Percentiles rank a stretch among this genome's conserved stretches.
Conservation (phyloP, 2,888 invertebrate genomes). For the Fragum whitleyi region DNA sequence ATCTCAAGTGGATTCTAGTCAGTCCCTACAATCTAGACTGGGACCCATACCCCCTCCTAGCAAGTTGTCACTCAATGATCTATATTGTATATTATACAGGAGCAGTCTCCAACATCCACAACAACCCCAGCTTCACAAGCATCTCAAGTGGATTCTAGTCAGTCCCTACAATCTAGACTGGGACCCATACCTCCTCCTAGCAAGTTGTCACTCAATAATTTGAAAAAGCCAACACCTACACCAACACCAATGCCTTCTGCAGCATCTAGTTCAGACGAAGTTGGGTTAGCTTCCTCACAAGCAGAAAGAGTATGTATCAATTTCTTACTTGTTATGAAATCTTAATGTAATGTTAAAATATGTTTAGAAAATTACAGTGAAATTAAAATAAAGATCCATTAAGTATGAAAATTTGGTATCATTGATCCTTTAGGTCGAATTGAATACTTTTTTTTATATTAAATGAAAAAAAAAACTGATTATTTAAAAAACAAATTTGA, state of each 20-base stretch:
- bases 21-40: constrained; percentile 87
- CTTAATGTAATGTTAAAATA: too few species aligned
- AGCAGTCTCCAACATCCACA: constrained; percentile 57
- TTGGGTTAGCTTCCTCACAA: background rate
- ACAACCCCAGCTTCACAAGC: constrained; percentile 36
- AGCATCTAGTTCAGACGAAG: background rate
- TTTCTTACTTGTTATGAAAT: too few species aligned
- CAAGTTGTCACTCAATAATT: constrained; percentile 77
- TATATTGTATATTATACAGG: constrained; percentile 59
- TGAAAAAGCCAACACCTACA: constrained; percentile 41
- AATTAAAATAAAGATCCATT: too few species aligned
- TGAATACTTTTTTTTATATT: too few species aligned
- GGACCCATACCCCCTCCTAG: constrained; percentile 82
- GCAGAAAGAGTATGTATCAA: background rate
- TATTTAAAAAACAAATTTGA: too few species aligned
- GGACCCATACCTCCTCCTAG: constrained; percentile 82
- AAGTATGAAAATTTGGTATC: too few species aligned
- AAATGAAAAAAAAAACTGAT: too few species aligned
- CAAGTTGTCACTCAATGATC: constrained; percentile 77
- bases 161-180: constrained; percentile 87
- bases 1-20: constrained; percentile 16
- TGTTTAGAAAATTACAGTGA: too few species aligned
- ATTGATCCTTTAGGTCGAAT: too few species aligned
- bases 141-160: constrained; percentile 20
- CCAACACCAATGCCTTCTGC: background rate